A percentile compares a stretch with the other conserved stretches of the same genome.
Conservation (phyloP, 2,888 invertebrate species). For the Lamellibrachia columna region DNA sequence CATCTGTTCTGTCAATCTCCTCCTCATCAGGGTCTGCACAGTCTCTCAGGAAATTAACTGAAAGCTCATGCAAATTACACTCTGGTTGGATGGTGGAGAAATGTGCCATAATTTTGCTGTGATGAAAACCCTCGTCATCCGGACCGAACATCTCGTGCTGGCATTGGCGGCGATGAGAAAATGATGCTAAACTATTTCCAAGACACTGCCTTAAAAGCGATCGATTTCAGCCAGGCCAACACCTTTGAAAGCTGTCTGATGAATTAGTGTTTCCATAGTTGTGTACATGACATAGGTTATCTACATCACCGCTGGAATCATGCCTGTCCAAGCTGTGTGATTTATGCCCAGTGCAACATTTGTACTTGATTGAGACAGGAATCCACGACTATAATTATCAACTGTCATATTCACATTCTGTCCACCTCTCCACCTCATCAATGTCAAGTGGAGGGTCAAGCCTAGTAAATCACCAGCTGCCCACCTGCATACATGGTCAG, state of each 20-base stretch:
- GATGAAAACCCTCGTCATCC: background rate
- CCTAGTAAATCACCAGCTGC: background rate
- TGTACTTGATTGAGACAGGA: background rate
- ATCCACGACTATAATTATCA: background rate
- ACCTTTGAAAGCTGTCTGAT: background rate
- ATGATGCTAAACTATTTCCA: background rate
- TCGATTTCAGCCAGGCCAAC: background rate
- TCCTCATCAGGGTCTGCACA: background rate
- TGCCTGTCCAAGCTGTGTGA: background rate
- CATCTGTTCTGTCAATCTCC: slow-evolving; percentile 3
- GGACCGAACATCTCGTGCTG: background rate
- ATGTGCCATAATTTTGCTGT: background rate
- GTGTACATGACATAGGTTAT: background rate
- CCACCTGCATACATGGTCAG: background rate
- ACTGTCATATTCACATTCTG: background rate
- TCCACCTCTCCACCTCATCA: background rate
- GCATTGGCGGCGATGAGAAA: background rate
- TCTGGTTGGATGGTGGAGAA: background rate
- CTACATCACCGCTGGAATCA: background rate
- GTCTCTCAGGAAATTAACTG: slow-evolving; percentile 5
- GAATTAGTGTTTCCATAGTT: background rate
- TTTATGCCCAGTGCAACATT: background rate
- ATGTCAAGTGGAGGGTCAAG: background rate
- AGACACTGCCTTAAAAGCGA: background rate
- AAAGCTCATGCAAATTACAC: background rate